Base-by-base conservation (phyloP, 2,113 vertebrate species). In the Thomomys bottae region DNA sequence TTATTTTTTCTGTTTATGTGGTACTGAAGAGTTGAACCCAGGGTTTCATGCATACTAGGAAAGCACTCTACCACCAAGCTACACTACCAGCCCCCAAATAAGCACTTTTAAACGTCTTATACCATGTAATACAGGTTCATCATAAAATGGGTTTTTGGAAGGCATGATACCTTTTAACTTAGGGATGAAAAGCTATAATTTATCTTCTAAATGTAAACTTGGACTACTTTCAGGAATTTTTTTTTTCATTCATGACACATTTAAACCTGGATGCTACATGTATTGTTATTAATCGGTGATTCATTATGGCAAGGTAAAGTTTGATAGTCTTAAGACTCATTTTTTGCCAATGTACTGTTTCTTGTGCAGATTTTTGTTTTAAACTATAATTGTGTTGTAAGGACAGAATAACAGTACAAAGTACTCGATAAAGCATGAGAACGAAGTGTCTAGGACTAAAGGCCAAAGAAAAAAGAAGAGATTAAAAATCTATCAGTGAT, bases 151-250 rank as follows among this genome's bases (percentile, higher is more conserved):
- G 11, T 80, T 89, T 95, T 90, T 63, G 57, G 61, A 87, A 87
- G 67, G n/a, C 9, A 23, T 83, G 14, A n/a, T 70, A 28, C 4
- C 24, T 88, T 95, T 94, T 76, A 72, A 28, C n/a, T 57, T 89
- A 49, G 66, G 82, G 87, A 75, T 85, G 23, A 71, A 30, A 78
- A 85, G 72, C 45, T 89, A 42, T 9, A 66, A 63, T 87, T 82
- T 81, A 61, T 87, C 42, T 94, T 71, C 36, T 92, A 88, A 59
- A 75, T 93, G 54, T 36, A 70, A 81, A 34, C n/a, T 90, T 83
- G 34, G 76, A 57, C 67, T 42, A 9, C 83, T 94, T 94, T 71
- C 10, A 86, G 45, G 32, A 89, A 67, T 93, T 66, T 71, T 40
- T 70, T 40, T 80, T 91, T 89, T 7, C 81, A 54, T 63, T 26